phyloP scores from a whole-genome alignment of 2,888 invertebrate species.

The Phaedon cochleariae region DNA sequence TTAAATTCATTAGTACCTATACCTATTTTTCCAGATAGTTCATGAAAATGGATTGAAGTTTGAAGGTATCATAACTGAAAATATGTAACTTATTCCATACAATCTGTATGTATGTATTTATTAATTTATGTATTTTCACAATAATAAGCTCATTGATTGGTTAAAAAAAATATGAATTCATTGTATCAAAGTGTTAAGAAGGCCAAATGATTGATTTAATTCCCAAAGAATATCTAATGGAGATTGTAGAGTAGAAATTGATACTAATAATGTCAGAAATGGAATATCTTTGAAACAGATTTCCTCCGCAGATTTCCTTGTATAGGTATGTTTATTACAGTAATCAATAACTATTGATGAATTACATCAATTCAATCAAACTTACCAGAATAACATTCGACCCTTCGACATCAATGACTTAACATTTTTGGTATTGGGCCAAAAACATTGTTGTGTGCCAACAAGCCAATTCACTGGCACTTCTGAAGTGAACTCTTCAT shows the following conservation, averaged over 20 bases:
- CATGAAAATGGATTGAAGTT: background rate
- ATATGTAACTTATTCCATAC: no score
- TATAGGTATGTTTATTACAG: background rate
- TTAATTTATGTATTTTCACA: no score
- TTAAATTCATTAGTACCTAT: background rate
- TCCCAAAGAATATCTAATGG: no score
- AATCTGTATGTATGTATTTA: no score
- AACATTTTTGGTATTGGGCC: background rate
- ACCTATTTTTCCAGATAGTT: no score
- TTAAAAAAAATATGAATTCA: no score
- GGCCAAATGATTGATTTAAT: no score
- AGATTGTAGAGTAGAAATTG: no score
- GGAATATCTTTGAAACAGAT: background rate
- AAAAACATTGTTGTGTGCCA: background rate
- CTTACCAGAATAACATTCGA: background rate
- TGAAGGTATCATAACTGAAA: no score
- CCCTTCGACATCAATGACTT: background rate
- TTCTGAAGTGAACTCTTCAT: background rate
- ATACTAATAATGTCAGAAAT: no score
- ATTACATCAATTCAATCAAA: background rate
- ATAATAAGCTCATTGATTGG: no score
- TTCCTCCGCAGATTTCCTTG: background rate
- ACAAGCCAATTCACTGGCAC: background rate
- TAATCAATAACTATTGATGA: background rate
- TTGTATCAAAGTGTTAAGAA: no score